Evolutionary conservation across 2,113 vertebrate genomes (phyloP).

Genomic region (Sakesphorus luctuosus): DNA sequence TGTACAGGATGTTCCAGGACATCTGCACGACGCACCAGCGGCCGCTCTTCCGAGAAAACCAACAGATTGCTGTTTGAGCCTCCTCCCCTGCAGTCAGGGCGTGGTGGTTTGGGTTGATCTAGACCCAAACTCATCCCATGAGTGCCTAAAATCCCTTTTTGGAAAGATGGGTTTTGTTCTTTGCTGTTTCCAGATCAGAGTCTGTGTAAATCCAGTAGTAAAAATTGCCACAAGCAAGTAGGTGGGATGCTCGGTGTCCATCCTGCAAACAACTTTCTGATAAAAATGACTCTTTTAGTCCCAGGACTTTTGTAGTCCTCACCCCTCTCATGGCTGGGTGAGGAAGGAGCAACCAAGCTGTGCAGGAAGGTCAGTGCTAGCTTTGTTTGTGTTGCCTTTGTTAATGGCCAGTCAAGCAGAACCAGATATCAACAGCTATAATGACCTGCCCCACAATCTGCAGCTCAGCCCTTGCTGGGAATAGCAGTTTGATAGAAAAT

Average conservation of each 20-base stretch:
- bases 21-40: conserved; percentile 80
- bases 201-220: not conserved
- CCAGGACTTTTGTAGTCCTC: not conserved
- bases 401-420: not conserved
- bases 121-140: not conserved
- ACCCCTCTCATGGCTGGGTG: not conserved
- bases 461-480: not conserved
- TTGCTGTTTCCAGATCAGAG: not conserved
- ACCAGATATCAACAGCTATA: not conserved
- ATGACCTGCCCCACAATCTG: not conserved
- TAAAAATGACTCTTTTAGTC: not conserved
- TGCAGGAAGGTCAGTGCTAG: not conserved
- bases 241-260: not conserved
- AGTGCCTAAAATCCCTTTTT: not conserved
- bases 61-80: conserved; percentile 89
- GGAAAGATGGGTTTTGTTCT: not conserved
- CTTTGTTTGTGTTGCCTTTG: not conserved
- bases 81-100: rapidly evolving
- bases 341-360: not conserved
- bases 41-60: conserved; percentile 88
- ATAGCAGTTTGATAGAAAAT: not conserved
- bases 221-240: not conserved
- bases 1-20: conserved; percentile 78
- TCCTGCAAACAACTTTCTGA: not conserved
- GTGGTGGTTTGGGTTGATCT: not conserved